phyloP scores from a whole-genome alignment of 2,797 vertebrate species.

The Tiaroga cobitis region DNA sequence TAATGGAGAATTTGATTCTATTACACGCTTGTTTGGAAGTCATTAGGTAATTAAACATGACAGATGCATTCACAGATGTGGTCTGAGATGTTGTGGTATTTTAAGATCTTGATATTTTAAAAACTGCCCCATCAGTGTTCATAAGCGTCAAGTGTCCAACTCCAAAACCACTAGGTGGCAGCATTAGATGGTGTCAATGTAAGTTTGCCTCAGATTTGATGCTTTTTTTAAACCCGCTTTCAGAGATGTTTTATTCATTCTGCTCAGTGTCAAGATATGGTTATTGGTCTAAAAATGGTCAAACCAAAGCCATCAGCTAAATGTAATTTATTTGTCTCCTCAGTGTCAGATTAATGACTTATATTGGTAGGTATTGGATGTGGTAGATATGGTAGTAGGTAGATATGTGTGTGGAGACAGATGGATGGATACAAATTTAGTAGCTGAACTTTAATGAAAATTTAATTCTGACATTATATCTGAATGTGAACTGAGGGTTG shows the following conservation, averaged over 20 bases:
- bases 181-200: constrained; percentile 59
- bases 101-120: background rate
- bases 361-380: background rate
- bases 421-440: too few species aligned
- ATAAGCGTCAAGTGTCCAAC: background rate
- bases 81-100: background rate
- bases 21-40: constrained; percentile 75
- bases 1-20: constrained; percentile 72
- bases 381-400: background rate
- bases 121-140: background rate
- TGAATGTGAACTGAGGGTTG: background rate
- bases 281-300: background rate
- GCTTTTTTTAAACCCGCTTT: constrained; percentile 61
- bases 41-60: constrained; percentile 74
- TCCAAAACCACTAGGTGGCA: constrained; percentile 60
- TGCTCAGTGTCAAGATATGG: constrained; percentile 1
- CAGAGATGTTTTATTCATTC: constrained; percentile 43
- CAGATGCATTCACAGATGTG: constrained; percentile 23
- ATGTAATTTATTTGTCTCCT: background rate
- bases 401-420: background rate
- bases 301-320: background rate
- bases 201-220: background rate
- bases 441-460: background rate
- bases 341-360: background rate
- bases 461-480: background rate